Base-by-base conservation (phyloP, 2,113 vertebrate species). In the Polypterus senegalus region DNA sequence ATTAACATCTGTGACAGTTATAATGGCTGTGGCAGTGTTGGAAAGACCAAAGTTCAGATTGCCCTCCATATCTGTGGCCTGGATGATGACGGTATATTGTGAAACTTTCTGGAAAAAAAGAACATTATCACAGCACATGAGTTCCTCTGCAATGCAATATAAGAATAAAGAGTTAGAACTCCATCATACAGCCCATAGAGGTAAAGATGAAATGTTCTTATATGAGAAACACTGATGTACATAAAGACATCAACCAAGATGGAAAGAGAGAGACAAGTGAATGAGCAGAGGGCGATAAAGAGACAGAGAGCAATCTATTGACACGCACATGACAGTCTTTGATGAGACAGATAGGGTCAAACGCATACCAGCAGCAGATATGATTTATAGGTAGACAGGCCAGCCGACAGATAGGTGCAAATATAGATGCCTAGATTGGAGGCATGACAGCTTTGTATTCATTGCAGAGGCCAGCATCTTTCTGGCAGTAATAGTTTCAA, bases 31-130 rank as follows among this genome's bases (percentile, higher is more conserved):
- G 44, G 96, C 94, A 0, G 94, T 98, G 87, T 97, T 97, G 1
- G 96, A 97, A 63, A 98, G 87, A 49, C 96, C 96, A 0, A 94
- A 96, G 83, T 96, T 97, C 1, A 94, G 77, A 61, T 94, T 98
- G 6, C 96, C 96, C 69, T 98, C 96, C 94, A 98, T 98, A 73
- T 97, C 94, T 0, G 94, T 98, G 68, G 94, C 96, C 78, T 97
- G 94, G 59, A 98, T 73, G 5, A 95, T 95, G 73, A 98, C 86
- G 1, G 88, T 90, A 64, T 97, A 97, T 80, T 97, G 93, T 61
- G 95, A 92, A 56, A 98, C 96, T 90, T 96, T 97, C 94, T 97
- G 79, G 61, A 67, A 67, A 51, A 9, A 51, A 51, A 51, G 9
- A 51, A 51, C 6, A 6, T 7, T 51, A 7, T 27, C 27, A 27